Conservation (phyloP, 2,113 vertebrate genomes). For the Grammatotria lemairii region DNA sequence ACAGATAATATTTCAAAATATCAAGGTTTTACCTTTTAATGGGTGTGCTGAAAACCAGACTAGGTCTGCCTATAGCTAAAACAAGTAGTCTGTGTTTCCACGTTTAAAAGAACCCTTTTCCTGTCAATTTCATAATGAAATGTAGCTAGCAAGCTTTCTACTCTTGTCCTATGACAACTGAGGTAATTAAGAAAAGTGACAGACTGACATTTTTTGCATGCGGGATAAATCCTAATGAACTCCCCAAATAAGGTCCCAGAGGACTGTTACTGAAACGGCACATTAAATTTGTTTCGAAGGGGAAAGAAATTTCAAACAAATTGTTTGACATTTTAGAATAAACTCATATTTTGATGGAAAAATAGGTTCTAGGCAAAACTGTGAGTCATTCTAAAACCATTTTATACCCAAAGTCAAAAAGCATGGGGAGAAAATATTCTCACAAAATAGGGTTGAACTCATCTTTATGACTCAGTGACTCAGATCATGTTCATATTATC, state of each 20-base stretch:
- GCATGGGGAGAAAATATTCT: background rate
- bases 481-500: background rate
- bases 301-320: background rate
- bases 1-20: background rate
- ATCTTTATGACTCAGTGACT: background rate
- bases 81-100: background rate
- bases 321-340: background rate
- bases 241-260: background rate
- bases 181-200: background rate
- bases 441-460: background rate
- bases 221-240: background rate
- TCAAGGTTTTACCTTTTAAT: background rate
- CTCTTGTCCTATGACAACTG: background rate
- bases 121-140: background rate
- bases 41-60: background rate
- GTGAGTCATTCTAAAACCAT: background rate
- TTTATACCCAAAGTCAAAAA: background rate
- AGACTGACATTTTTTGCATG: background rate
- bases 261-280: background rate
- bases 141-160: background rate
- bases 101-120: accelerated
- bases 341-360: background rate
- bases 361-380: background rate
- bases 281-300: accelerated
- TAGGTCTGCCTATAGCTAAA: background rate